phyloP scores from a whole-genome alignment of 23 tunicate genomes.

The Oikopleura albicans region DNA sequence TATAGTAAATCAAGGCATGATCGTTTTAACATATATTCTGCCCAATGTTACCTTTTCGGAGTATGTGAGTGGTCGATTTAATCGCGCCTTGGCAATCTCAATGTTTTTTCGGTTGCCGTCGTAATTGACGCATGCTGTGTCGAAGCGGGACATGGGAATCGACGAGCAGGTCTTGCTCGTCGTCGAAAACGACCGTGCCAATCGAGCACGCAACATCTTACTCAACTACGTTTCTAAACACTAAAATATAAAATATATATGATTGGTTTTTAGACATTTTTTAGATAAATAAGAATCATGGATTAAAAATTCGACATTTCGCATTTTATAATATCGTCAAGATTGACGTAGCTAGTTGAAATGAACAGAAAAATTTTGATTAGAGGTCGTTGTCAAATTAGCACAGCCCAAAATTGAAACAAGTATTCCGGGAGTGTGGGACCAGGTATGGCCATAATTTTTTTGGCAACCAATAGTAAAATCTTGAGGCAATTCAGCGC shows the following conservation, averaged over 20 bases:
- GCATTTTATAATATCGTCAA: too few relatives aligned
- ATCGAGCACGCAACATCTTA: not conserved
- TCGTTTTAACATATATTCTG: too few relatives aligned
- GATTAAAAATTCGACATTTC: too few relatives aligned
- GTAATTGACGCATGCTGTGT: constrained; percentile 34
- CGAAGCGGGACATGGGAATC: constrained; percentile 64
- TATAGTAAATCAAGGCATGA: too few relatives aligned
- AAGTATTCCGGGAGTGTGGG: too few relatives aligned
- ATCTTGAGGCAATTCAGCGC: too few relatives aligned
- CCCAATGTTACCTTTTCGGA: constrained; percentile 9
- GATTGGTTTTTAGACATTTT: not conserved
- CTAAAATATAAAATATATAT: not conserved
- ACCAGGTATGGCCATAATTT: too few relatives aligned
- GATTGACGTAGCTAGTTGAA: too few relatives aligned
- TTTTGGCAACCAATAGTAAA: too few relatives aligned
- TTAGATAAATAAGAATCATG: not conserved
- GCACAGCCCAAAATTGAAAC: too few relatives aligned
- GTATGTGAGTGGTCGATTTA: not conserved
- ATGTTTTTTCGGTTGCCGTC: constrained; percentile 51
- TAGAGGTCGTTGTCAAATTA: too few relatives aligned
- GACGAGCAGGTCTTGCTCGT: not conserved
- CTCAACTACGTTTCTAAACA: constrained; percentile 7
- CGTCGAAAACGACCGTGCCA: not conserved
- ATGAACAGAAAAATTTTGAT: not conserved
- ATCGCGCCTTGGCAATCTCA: constrained; percentile 21